Evolutionary conservation across 1,140 invertebrate species (phyloP).

Genomic region (Aricia agestis): DNA sequence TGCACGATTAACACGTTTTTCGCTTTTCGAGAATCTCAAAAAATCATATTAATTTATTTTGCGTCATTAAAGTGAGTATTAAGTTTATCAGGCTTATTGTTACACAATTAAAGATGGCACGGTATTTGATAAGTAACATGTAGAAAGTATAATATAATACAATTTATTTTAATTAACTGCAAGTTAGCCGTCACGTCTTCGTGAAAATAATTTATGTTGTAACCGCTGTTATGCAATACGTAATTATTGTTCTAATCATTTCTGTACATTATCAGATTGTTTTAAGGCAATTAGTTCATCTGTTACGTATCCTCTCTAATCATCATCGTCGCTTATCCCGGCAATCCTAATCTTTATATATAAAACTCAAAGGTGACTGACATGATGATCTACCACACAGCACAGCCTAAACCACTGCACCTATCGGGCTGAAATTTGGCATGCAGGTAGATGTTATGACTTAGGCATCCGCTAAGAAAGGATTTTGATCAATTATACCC

Average conservation of each 20-base stretch:
- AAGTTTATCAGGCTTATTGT: neutral
- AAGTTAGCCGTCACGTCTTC: constrained; percentile 2
- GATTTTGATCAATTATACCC: too few species aligned
- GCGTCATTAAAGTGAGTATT: too few species aligned
- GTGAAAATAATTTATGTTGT: neutral
- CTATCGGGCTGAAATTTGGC: too few species aligned
- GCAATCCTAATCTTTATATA: neutral
- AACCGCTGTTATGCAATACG: neutral
- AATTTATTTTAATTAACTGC: constrained; percentile 1
- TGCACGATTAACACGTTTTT: too few species aligned
- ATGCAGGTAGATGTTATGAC: too few species aligned
- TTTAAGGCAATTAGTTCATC: neutral
- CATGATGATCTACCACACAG: too few species aligned
- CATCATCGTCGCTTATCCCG: neutral
- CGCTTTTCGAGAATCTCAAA: too few species aligned
- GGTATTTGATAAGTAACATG: neutral
- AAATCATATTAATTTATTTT: too few species aligned
- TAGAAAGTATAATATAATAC: neutral
- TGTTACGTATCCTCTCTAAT: neutral
- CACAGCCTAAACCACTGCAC: too few species aligned
- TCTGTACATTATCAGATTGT: neutral
- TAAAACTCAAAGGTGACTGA: too few species aligned
- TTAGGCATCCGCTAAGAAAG: too few species aligned
- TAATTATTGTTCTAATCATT: neutral
- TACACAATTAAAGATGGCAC: neutral